Evolutionary conservation across 1,140 invertebrate species (phyloP).

Genomic region (Spodoptera litura): DNA sequence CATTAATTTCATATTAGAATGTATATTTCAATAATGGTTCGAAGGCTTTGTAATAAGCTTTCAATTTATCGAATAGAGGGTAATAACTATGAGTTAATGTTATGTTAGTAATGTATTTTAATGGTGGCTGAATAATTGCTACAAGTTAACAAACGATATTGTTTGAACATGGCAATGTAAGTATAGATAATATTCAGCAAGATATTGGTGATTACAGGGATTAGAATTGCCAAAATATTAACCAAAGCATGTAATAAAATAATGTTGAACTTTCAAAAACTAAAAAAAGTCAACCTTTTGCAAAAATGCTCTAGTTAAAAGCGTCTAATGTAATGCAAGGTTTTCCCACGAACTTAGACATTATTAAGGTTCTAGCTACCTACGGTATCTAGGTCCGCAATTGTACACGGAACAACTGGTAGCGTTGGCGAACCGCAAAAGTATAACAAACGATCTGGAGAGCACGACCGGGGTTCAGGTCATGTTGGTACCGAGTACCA

Average conservation of each 20-base stretch:
- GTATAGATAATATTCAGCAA: slow-evolving; percentile 13
- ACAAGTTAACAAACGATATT: slow-evolving; percentile 21
- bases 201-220: not conserved
- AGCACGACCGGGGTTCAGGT: slow-evolving; percentile 76
- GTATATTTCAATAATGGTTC: not conserved
- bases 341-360: slow-evolving; percentile 58
- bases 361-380: slow-evolving; percentile 55
- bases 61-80: slow-evolving; percentile 20
- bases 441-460: slow-evolving; percentile 72
- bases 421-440: slow-evolving; percentile 70
- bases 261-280: too few relatives aligned
- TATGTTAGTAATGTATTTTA: slow-evolving; percentile 26
- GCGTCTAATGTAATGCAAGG: slow-evolving; percentile 4
- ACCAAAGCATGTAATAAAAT: too few relatives aligned
- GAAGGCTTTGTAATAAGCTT: slow-evolving; percentile 7
- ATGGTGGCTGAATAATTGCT: slow-evolving; percentile 14
- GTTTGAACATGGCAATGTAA: slow-evolving; percentile 21
- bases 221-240: not conserved
- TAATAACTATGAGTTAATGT: slow-evolving; percentile 19
- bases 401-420: slow-evolving; percentile 66
- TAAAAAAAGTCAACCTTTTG: not conserved
- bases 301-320: not conserved
- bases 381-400: slow-evolving; percentile 64
- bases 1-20: slow-evolving; percentile 4
- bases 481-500: slow-evolving; percentile 61